phyloP scores from a whole-genome alignment of 2,113 vertebrate genomes.

The Naja naja region DNA sequence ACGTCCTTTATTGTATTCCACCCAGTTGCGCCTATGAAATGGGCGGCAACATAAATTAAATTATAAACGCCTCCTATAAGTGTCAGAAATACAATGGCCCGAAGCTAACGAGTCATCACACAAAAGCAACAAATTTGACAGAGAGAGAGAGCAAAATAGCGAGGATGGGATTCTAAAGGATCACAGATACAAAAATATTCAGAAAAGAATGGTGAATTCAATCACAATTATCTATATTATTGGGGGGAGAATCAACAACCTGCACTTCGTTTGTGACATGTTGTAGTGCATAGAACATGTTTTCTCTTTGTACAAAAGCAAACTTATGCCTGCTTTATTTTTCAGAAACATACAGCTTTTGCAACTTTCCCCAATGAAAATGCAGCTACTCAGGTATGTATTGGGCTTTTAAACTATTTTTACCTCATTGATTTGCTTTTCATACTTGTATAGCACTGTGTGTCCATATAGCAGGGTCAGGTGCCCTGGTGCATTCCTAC shows the following conservation, averaged over 20 bases:
- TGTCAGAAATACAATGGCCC: background rate
- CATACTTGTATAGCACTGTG: background rate
- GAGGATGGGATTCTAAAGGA: background rate
- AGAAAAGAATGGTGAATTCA: background rate
- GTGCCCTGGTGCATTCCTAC: too few species aligned
- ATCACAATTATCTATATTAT: background rate
- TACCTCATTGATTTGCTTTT: background rate
- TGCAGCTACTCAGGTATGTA: conserved; percentile 82
- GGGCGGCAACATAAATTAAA: background rate
- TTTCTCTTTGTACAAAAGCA: background rate
- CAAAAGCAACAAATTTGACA: background rate
- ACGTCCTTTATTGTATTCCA: background rate
- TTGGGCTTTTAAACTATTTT: conserved; percentile 6
- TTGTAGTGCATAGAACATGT: background rate
- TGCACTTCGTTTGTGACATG: background rate
- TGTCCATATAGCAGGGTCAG: background rate
- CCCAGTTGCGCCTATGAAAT: background rate
- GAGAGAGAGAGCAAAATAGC: background rate
- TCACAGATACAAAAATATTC: background rate
- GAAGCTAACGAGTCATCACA: background rate
- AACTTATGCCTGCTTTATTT: conserved; percentile 38
- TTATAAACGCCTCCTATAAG: background rate
- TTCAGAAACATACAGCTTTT: conserved; percentile 93
- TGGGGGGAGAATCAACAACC: background rate
- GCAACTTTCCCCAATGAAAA: conserved; percentile 85